A percentile compares a stretch with the other conserved stretches of the same genome.
These are phyloP conservation scores for Phrixothrix hirtus DNA, from an alignment of 2,888 invertebrate genomes.

Conservation along the genomic window DNA sequence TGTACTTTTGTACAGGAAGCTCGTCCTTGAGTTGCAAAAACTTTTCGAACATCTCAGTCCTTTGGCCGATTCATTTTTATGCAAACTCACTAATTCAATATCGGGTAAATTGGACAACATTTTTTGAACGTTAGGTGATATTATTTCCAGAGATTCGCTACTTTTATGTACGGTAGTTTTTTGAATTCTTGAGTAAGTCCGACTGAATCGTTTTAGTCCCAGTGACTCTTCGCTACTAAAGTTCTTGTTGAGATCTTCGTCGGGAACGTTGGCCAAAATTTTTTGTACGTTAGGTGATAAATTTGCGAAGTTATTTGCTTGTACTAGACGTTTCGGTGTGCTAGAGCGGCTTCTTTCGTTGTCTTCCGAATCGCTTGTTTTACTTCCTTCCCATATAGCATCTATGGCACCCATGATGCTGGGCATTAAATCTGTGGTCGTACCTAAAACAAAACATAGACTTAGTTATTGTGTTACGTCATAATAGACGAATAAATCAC, in stretches of 20 bases:
- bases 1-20: slow-evolving; percentile 7
- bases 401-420: slow-evolving; percentile 87
- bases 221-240: slow-evolving; percentile 40
- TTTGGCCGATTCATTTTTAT: slow-evolving; percentile 22
- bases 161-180: slow-evolving; percentile 41
- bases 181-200: slow-evolving; percentile 31
- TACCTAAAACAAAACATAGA: slow-evolving; percentile 67
- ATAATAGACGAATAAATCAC: neutral
- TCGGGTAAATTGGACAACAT: slow-evolving; percentile 61
- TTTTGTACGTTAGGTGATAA: slow-evolving; percentile 66
- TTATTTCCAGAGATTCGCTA: slow-evolving; percentile 50
- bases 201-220: slow-evolving; percentile 10
- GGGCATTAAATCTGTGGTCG: slow-evolving; percentile 83
- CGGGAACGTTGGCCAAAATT: slow-evolving; percentile 62
- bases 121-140: slow-evolving; percentile 61
- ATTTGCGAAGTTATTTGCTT: slow-evolving; percentile 58
- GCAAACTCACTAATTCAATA: slow-evolving; percentile 45
- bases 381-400: slow-evolving; percentile 65
- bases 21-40: slow-evolving; percentile 28
- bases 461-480: neutral
- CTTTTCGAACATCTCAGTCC: slow-evolving; percentile 50
- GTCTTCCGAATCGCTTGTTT: slow-evolving; percentile 35
- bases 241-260: slow-evolving; percentile 49
- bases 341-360: slow-evolving; percentile 32
- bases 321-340: slow-evolving; percentile 47